phyloP scores from a whole-genome alignment of 2,888 invertebrate genomes.

The Mesorhabditis sp. region DNA sequence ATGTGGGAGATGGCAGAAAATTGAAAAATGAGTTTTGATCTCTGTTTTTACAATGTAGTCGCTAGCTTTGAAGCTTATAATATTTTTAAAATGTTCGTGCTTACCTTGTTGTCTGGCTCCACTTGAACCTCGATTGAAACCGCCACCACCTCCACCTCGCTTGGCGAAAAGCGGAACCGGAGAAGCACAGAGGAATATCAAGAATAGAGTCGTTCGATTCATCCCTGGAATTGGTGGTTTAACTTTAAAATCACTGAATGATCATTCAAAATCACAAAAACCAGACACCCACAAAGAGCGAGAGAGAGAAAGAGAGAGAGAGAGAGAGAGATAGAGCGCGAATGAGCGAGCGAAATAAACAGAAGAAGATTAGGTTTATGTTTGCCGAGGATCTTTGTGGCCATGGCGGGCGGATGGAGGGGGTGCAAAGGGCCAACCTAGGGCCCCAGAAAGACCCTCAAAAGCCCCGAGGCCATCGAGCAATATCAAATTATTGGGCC shows the following conservation, averaged over 20 bases:
- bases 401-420: not conserved
- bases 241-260: no score
- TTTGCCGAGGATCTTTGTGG: slow-evolving; percentile 4
- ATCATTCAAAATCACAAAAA: not conserved
- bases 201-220: not conserved
- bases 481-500: no score
- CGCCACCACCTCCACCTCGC: slow-evolving; percentile 7
- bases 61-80: no score
- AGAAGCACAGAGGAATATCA: slow-evolving; percentile 4
- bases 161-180: not conserved
- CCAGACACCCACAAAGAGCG: not conserved
- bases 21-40: no score
- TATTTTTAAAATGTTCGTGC: not conserved
- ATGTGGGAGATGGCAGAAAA: no score
- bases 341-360: not conserved
- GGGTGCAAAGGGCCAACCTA: not conserved
- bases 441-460: not conserved
- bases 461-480: no score
- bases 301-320: not conserved
- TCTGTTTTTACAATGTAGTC: no score
- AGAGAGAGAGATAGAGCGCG: not conserved
- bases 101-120: slow-evolving; percentile 10
- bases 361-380: not conserved
- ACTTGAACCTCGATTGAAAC: slow-evolving; percentile 16
- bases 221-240: not conserved